A percentile compares a stretch with the other conserved stretches of the same genome.
These are phyloP conservation scores for Proteles cristata DNA, from an alignment of 2,113 vertebrate genomes.

Conservation along the genomic window DNA sequence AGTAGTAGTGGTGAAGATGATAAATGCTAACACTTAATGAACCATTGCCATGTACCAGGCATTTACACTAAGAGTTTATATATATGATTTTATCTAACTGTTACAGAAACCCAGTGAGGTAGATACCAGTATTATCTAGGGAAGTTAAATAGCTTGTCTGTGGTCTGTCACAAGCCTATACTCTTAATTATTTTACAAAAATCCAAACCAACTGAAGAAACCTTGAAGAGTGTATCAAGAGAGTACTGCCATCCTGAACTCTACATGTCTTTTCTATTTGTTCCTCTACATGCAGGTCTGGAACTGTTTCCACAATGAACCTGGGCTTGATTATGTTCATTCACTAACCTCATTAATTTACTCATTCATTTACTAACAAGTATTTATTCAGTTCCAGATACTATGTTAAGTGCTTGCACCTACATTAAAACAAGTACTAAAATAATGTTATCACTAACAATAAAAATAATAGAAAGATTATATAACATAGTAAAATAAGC, in stretches of 20 bases:
- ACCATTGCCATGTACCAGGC: not conserved
- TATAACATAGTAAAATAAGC: not conserved
- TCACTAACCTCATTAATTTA: not conserved
- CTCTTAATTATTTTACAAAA: conserved; percentile 4
- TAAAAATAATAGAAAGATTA: not conserved
- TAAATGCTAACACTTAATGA: not conserved
- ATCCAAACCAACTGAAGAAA: not conserved
- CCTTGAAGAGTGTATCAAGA: not conserved
- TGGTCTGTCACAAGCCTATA: not conserved
- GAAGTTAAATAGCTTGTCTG: not conserved
- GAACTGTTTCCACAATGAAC: not conserved
- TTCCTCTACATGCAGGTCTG: not conserved
- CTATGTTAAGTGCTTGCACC: not conserved
- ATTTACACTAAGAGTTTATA: not conserved
- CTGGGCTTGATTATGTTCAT: not conserved
- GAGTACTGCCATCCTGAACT: not conserved
- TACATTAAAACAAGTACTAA: not conserved
- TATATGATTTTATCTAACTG: not conserved
- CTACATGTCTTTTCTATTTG: not conserved
- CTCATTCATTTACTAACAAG: conserved; percentile 35
- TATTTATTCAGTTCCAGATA: not conserved
- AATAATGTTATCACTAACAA: conserved; percentile 30
- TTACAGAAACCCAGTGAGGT: not conserved
- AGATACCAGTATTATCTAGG: not conserved
- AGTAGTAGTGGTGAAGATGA: not conserved